A percentile compares a stretch with the other conserved stretches of the same genome.
These are phyloP conservation scores for Myopa tessellatipennis DNA, from an alignment of 2,888 invertebrate species.

Conservation along the genomic window DNA sequence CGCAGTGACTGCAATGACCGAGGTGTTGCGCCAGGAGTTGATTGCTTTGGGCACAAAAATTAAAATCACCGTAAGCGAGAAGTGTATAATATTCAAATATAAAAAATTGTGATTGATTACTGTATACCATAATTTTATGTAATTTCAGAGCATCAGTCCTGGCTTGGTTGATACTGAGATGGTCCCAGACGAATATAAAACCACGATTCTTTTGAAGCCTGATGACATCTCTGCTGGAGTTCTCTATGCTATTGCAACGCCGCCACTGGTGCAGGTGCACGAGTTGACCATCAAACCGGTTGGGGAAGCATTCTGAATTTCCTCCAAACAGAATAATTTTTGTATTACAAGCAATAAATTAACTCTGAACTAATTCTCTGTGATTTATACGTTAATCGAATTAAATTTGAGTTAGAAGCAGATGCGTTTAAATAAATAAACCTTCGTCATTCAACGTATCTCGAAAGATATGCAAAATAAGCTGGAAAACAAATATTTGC, in stretches of 20 bases:
- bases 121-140: neutral
- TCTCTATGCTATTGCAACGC: conserved; percentile 52
- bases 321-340: conserved; percentile 47
- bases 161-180: conserved; percentile 54
- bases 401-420: too few relatives aligned
- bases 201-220: conserved; percentile 45
- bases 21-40: conserved; percentile 63
- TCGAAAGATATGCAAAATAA: too few relatives aligned
- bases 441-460: too few relatives aligned
- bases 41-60: conserved; percentile 49
- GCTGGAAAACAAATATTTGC: too few relatives aligned
- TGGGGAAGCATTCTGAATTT: conserved; percentile 56
- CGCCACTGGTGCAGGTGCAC: conserved; percentile 53
- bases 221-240: conserved; percentile 56
- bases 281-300: conserved; percentile 60
- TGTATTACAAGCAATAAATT: too few relatives aligned
- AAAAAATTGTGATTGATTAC: neutral
- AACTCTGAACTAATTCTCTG: too few relatives aligned
- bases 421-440: too few relatives aligned
- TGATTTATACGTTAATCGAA: too few relatives aligned
- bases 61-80: conserved; percentile 55
- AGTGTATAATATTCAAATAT: conserved; percentile 40
- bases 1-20: conserved; percentile 62
- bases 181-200: conserved; percentile 44
- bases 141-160: conserved; percentile 54